A percentile compares a stretch with the other conserved stretches of the same genome.
phyloP scores from a whole-genome alignment of 2,113 vertebrate species.

The Accipiter virgatus region DNA sequence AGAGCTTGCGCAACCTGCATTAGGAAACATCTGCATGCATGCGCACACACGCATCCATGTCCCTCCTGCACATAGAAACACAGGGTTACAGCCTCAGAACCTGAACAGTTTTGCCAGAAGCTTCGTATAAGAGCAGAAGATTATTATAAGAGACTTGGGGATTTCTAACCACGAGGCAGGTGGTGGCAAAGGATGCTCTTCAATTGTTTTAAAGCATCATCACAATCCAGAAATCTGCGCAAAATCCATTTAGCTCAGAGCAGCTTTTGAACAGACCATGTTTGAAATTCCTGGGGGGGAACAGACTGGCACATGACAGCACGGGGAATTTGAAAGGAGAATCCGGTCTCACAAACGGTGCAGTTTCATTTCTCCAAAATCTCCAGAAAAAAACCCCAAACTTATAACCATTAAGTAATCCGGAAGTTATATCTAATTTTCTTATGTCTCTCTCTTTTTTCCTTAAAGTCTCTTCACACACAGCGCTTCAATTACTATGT shows the following conservation, averaged over 20 bases:
- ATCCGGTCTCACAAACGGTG: not conserved
- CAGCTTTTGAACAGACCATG: not conserved
- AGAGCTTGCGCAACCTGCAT: not conserved
- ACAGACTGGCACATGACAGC: rapidly evolving
- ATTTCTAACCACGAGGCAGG: not conserved
- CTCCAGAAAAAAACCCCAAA: not conserved
- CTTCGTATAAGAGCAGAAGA: not conserved
- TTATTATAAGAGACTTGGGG: not conserved
- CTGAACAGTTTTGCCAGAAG: not conserved
- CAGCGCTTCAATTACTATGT: not conserved
- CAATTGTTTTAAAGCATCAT: not conserved
- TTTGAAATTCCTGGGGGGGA: not conserved
- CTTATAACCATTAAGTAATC: not conserved
- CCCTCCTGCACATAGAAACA: not conserved
- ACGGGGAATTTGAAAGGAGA: not conserved
- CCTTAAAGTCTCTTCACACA: not conserved
- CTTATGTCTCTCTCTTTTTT: not conserved
- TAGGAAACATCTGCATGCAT: not conserved
- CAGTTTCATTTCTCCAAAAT: constrained; percentile 15
- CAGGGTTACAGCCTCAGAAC: not conserved
- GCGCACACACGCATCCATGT: not conserved
- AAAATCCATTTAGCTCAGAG: not conserved
- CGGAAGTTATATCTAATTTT: not conserved
- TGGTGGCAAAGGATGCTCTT: not conserved
- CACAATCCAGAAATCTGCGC: not conserved